Evolutionary conservation across 2,797 vertebrate species (phyloP).

Genomic region (Cuniculus paca): DNA sequence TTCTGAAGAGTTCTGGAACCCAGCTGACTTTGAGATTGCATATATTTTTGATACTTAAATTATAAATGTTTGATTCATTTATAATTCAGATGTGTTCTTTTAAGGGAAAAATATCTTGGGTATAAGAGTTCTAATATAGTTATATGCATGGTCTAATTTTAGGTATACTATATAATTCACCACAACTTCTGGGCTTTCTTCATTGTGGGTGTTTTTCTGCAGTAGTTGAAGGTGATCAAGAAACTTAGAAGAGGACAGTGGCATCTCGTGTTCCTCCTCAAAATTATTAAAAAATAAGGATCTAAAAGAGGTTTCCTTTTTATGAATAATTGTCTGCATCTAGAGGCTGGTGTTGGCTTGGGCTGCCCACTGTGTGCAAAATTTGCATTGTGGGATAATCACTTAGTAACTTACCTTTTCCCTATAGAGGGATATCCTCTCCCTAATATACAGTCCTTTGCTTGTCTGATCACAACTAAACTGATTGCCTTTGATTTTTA

Average conservation of each 20-base stretch:
- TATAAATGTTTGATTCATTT: constrained; percentile 70
- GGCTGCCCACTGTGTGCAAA: not conserved
- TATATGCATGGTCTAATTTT: constrained; percentile 54
- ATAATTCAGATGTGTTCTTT: constrained; percentile 72
- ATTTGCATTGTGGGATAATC: not conserved
- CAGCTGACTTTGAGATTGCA: not conserved
- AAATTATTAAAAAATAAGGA: constrained; percentile 1
- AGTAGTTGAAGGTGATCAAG: not conserved
- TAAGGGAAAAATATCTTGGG: constrained; percentile 57
- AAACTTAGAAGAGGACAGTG: not conserved
- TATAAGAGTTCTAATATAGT: constrained; percentile 52
- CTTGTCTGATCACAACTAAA: not conserved
- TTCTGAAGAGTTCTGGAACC: not conserved
- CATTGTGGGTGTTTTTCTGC: constrained; percentile 1
- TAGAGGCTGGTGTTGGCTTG: not conserved
- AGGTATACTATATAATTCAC: constrained; percentile 50
- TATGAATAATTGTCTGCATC: constrained; percentile 47
- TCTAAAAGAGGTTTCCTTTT: constrained; percentile 34
- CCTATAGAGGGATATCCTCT: accelerated
- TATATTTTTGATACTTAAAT: constrained; percentile 67
- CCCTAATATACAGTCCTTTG: not conserved
- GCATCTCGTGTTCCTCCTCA: not conserved
- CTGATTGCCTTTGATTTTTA: not conserved
- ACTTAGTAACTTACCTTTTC: not conserved
- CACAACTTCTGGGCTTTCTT: constrained; percentile 46